These are phyloP conservation scores for Altica lythri DNA, from an alignment of 2,888 invertebrate genomes.

Conservation along the genomic window DNA sequence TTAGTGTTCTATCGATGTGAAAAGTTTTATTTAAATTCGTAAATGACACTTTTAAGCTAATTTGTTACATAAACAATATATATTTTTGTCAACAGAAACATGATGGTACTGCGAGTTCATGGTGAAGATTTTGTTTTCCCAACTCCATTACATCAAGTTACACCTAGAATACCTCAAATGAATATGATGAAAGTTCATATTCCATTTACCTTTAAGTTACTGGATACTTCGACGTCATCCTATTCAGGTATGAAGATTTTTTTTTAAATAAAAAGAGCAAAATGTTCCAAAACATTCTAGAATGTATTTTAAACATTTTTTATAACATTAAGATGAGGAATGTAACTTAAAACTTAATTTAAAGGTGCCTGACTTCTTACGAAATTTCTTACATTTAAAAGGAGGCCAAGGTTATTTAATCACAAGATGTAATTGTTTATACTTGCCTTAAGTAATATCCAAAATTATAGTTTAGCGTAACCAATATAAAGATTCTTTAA, in stretches of 20 bases:
- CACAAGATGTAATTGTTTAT: too few species aligned
- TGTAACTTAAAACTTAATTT: too few species aligned
- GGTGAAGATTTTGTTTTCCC: conserved; percentile 67
- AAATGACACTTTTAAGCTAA: too few species aligned
- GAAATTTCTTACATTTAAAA: conserved; percentile 3
- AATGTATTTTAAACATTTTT: neutral
- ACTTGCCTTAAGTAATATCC: too few species aligned
- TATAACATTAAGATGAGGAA: neutral
- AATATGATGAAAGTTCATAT: conserved; percentile 85
- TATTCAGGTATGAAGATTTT: conserved; percentile 66
- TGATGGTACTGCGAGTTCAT: conserved; percentile 76
- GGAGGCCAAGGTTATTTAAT: conserved; percentile 16
- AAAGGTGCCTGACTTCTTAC: conserved; percentile 14
- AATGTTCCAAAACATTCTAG: too few species aligned
- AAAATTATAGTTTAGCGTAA: too few species aligned
- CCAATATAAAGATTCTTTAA: too few species aligned
- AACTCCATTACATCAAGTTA: conserved; percentile 57
- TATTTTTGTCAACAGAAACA: too few species aligned
- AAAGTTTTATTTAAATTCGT: too few species aligned
- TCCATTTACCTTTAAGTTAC: conserved; percentile 78
- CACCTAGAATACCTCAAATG: conserved; percentile 71
- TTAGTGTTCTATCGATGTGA: too few species aligned
- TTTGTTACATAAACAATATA: too few species aligned
- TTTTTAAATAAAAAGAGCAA: neutral
- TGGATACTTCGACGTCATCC: conserved; percentile 72